phyloP scores from a whole-genome alignment of 2,888 invertebrate species.

The Rhaphigaster nebulosa region DNA sequence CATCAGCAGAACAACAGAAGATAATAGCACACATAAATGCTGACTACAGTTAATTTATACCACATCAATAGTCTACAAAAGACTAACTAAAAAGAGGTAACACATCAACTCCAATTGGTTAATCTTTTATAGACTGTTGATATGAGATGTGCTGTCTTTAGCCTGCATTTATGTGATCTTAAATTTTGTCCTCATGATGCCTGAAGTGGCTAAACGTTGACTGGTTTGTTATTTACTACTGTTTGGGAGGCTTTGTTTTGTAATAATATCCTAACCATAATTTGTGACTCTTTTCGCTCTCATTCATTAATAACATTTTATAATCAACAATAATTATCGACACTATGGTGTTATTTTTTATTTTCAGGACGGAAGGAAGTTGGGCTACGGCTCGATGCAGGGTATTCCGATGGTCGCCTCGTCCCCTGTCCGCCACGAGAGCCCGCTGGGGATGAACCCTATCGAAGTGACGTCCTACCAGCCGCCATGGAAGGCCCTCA shows the following conservation, averaged over 20 bases:
- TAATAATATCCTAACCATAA: neutral
- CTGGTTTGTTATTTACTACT: too few species aligned
- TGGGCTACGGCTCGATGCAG: slow-evolving; percentile 95
- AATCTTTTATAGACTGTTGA: too few species aligned
- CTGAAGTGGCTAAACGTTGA: too few species aligned
- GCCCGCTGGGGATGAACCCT: slow-evolving; percentile 87
- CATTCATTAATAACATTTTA: neutral
- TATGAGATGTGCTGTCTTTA: too few species aligned
- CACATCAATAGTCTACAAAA: too few species aligned
- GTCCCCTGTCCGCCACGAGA: slow-evolving; percentile 91
- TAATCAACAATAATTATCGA: neutral
- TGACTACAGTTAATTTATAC: too few species aligned
- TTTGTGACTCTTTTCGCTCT: neutral
- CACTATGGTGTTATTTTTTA: slow-evolving; percentile 67
- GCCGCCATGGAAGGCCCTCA: slow-evolving; percentile 96
- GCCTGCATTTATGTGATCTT: too few species aligned
- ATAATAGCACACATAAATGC: too few species aligned
- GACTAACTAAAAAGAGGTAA: too few species aligned
- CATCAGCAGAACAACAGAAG: too few species aligned
- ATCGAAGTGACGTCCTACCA: slow-evolving; percentile 94
- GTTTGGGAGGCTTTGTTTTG: neutral
- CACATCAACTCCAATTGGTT: too few species aligned
- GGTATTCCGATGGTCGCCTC: slow-evolving; percentile 98
- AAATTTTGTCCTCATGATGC: too few species aligned
- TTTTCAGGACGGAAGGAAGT: slow-evolving; percentile 90